A percentile compares a stretch with the other conserved stretches of the same genome.
Evolutionary conservation across 2,113 vertebrate species (phyloP).

Genomic region (Castor canadensis): DNA sequence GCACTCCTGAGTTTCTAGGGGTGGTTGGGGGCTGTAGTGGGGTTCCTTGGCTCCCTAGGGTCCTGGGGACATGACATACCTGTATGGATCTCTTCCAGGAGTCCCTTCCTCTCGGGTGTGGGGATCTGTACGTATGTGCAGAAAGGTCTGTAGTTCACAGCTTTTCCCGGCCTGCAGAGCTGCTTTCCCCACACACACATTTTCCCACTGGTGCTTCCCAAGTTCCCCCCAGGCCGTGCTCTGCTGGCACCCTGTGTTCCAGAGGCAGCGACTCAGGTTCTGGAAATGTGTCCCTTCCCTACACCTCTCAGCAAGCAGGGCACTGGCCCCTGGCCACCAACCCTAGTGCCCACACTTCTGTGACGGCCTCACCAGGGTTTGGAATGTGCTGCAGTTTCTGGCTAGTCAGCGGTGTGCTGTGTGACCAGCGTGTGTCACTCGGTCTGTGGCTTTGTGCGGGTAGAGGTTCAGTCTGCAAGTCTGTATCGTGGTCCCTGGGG

Average conservation of each 20-base stretch:
- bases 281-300: no score
- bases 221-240: accelerated
- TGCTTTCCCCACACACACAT: accelerated
- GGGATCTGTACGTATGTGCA: neutral
- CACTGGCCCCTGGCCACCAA: neutral
- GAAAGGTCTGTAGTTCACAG: no score
- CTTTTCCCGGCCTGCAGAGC: neutral
- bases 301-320: neutral
- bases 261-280: neutral
- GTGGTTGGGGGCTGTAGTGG: neutral
- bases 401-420: neutral
- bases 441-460: neutral
- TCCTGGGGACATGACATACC: neutral
- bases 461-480: accelerated
- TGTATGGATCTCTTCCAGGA: neutral
- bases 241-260: neutral
- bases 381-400: neutral
- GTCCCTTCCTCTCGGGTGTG: neutral
- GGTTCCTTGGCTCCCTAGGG: neutral
- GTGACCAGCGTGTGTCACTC: neutral
- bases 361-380: neutral
- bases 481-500: neutral
- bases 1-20: neutral
- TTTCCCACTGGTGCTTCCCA: neutral
- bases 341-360: neutral